Base-by-base conservation (phyloP, 2,797 vertebrate genomes). In the Girardinus metallicus region DNA sequence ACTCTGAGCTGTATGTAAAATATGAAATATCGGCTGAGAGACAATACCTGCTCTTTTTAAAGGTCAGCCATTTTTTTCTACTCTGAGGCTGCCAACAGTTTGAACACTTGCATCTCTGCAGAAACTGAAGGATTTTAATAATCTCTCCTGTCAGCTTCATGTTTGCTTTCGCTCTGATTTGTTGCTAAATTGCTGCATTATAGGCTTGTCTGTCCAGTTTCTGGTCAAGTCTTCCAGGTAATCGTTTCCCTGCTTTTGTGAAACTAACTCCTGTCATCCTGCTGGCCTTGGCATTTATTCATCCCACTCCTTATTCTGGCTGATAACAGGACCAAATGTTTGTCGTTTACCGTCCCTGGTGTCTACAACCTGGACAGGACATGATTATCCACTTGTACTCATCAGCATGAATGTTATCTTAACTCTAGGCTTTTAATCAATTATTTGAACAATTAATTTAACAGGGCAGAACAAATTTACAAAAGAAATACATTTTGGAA, bases 301-400 rank as follows among this genome's bases (percentile, higher is more conserved):
- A 51, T 8, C 39, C 1, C 29, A 60, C 49, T 80, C 76, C 10
- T 43, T 41, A 29, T 44, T 73, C 51, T 41, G 1, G 43, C 31
- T 55, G 72, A 85, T 78, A 77, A 77, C 73, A 55, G 71, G 31
- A 86, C 85, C 80, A 85, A 78, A 83, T 81, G 75, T 80, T 83
- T 86, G 80, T 83, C 26, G 57, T 88, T 78, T 77, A 68, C 72
- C 36, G 60, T 80, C 72, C 53, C 68, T n/a, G 60, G 21, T 74
- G 49, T 72, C 62, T 55, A 29, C 26, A 41, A 49, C 71, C 36
- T 74, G 77, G 39, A 74, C 76, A 80, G 70, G 71, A 23, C 70
- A 53, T 31, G 43, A 78, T 83, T 78, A 64, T 68, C 79, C 68
- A 57, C 62, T 44, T 7, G 23, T 4, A 23, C 62, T 23, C 41